These are phyloP conservation scores for Oegoconia quadripuncta DNA, from an alignment of 2,888 invertebrate species.

Conservation along the genomic window DNA sequence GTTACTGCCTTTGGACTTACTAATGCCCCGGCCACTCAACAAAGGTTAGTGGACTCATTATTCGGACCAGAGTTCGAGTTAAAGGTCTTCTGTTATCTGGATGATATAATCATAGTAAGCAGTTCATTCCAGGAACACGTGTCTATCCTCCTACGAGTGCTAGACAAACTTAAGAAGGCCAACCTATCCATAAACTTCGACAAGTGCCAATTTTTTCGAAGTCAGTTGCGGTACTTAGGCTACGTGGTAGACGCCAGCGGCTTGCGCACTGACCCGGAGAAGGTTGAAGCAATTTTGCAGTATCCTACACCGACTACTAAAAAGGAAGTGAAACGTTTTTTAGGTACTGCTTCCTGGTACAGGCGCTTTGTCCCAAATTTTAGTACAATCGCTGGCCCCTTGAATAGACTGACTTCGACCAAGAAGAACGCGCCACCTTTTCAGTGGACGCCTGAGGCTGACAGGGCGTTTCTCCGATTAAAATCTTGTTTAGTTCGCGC, in stretches of 20 bases:
- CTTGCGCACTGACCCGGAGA: slow-evolving; percentile 26
- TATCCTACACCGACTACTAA: slow-evolving; percentile 21
- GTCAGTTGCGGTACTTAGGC: slow-evolving; percentile 19
- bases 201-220: slow-evolving; percentile 21
- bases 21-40: slow-evolving; percentile 23
- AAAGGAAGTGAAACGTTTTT: slow-evolving; percentile 23
- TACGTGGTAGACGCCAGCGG: slow-evolving; percentile 29
- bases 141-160: slow-evolving; percentile 15
- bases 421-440: slow-evolving; percentile 21
- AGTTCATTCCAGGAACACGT: slow-evolving; percentile 24
- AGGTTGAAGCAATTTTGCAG: slow-evolving; percentile 24
- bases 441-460: slow-evolving; percentile 10
- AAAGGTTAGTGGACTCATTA: slow-evolving; percentile 19
- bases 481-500: slow-evolving; percentile 1
- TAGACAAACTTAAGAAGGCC: slow-evolving; percentile 18
- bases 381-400: slow-evolving; percentile 23
- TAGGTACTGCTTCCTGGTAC: slow-evolving; percentile 26
- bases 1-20: slow-evolving; percentile 19
- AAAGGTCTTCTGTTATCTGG: slow-evolving; percentile 22
- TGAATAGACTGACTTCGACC: slow-evolving; percentile 24
- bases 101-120: slow-evolving; percentile 23
- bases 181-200: slow-evolving; percentile 21
- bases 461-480: slow-evolving; percentile 1
- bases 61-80: slow-evolving; percentile 22
- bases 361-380: slow-evolving; percentile 24